A percentile compares a stretch with the other conserved stretches of the same genome.
phyloP scores from a whole-genome alignment of 2,113 vertebrate genomes.

The Xerus inauris region DNA sequence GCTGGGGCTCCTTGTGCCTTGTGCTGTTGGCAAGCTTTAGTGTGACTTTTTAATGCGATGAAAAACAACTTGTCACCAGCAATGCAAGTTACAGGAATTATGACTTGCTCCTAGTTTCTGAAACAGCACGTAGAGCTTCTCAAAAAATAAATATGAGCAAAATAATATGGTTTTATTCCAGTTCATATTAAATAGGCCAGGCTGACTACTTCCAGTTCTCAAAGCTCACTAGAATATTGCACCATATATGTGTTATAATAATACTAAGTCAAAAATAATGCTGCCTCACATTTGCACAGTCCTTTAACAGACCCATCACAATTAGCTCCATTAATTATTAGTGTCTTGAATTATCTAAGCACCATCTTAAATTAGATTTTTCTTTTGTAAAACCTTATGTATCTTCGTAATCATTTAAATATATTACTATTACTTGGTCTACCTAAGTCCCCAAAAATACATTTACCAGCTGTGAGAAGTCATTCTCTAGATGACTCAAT shows the following conservation, averaged over 20 bases:
- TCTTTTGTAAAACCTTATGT: conserved; percentile 41
- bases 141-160: neutral
- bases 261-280: neutral
- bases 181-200: neutral
- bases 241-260: neutral
- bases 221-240: neutral
- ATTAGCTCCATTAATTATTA: conserved; percentile 32
- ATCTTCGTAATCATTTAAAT: conserved; percentile 50
- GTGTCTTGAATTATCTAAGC: neutral
- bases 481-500: neutral
- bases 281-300: neutral
- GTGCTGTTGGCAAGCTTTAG: neutral
- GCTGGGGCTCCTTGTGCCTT: neutral
- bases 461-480: neutral
- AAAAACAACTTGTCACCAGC: neutral
- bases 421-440: neutral
- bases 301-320: neutral
- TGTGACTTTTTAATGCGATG: neutral
- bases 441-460: conserved; percentile 43
- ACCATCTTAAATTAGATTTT: conserved; percentile 56
- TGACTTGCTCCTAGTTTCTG: neutral
- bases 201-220: rapidly evolving
- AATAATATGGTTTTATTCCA: neutral
- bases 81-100: neutral
- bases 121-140: neutral